These are phyloP conservation scores for Zelleria hepariella DNA, from an alignment of 2,888 invertebrate genomes.

Conservation along the genomic window DNA sequence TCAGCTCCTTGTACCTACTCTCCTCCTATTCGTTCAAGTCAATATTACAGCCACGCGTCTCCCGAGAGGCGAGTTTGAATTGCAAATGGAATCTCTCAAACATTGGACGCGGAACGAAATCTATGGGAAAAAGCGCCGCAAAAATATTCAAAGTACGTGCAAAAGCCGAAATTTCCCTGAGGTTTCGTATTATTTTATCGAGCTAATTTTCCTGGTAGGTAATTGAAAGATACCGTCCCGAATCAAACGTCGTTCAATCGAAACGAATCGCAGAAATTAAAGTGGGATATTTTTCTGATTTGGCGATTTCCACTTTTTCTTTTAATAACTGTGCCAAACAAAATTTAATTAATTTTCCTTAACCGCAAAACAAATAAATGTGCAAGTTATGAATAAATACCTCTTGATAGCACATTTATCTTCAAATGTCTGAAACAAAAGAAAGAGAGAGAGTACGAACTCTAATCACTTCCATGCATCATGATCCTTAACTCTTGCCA, in stretches of 20 bases:
- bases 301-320: neutral
- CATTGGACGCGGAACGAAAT: conserved; percentile 13
- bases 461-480: neutral
- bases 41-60: conserved; percentile 43
- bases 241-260: neutral
- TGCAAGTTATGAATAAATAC: too few relatives aligned
- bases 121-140: neutral
- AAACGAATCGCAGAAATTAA: neutral
- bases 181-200: neutral
- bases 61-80: conserved; percentile 42
- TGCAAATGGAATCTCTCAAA: conserved; percentile 44
- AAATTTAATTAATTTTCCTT: too few relatives aligned
- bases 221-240: neutral
- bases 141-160: neutral
- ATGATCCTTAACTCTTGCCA: neutral
- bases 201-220: neutral
- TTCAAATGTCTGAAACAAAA: neutral
- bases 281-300: neutral
- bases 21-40: conserved; percentile 17
- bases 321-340: too few relatives aligned
- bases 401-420: too few relatives aligned
- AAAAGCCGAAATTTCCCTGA: neutral
- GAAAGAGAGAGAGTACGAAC: neutral
- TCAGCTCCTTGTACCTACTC: conserved; percentile 8
- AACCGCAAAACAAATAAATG: too few relatives aligned